Base-by-base conservation (phyloP, 2,113 vertebrate species). In the Alces alces region DNA sequence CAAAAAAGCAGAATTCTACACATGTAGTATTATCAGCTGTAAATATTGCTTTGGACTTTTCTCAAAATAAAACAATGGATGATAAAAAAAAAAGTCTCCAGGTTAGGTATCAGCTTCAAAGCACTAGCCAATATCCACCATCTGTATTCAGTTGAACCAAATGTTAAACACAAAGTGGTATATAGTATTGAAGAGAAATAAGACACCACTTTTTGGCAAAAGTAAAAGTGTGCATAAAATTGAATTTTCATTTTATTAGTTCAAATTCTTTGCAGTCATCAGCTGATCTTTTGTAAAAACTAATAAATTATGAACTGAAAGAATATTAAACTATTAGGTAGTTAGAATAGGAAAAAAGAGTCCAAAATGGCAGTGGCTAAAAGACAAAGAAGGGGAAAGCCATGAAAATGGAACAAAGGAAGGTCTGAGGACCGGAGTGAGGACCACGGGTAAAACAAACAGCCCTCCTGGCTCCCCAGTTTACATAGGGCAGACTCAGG, bases 391-490 rank as follows among this genome's bases (percentile, higher is more conserved):
- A 70, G 2, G n/a, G n/a, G 23, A 70, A 36, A 70, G 66, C n/a
- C 66, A 70, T 0, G 2, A n/a, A 70, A 70, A 70, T 36, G 36
- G n/a, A 36, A 36, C 19, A 36, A 70, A 70, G 9, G n/a, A 36
- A 70, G n/a, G 0, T 70, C 19, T 0, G 0, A 36, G 21, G 64
- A 36, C 9, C 4, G 1, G n/a, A 70, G 17, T 36, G n/a, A 36
- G n/a, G 19, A 70, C 4, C n/a, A 70, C n/a, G n/a, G 19, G n/a
- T 70, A 36, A 70, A 23, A 70, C 19, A 70, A 36, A 36, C n/a
- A 70, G n/a, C 9, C n/a, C 19, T 70, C 19, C 5, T 70, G 66
- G 66, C 66, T 39, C n/a, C 66, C 66, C 19, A 54, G 19, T 54
- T 39, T 39, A 70, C 66, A 23, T 39, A 39, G n/a, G 19, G 19